Base-by-base conservation (phyloP, 2,797 vertebrate species). In the Smutsia temminckii region DNA sequence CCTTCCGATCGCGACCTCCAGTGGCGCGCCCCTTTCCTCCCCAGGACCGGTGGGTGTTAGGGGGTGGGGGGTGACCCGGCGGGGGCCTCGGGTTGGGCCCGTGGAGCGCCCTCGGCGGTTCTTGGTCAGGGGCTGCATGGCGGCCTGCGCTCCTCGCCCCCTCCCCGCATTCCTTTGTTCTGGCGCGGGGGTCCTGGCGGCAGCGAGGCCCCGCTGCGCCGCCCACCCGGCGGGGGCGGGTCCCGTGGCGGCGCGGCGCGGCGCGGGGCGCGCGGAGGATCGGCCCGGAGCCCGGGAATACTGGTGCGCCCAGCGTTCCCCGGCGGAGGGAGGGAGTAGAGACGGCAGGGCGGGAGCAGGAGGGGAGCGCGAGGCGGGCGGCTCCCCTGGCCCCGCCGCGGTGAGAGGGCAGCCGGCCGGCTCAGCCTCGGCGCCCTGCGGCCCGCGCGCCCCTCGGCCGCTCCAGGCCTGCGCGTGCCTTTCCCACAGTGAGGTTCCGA, bases 141-240 rank as follows among this genome's bases (percentile, higher is more conserved):
- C 59, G 93, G 95, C 94, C 80, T 46, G 95, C 14, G 83, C 89
- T 57, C 75, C 94, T 85, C 57, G 42, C 95, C 89, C 89, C 88
- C 93, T 96, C 95, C 96, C 94, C 96, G 89, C 98, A 98, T 98
- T 98, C 97, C 98, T 98, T 98, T 98, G 98, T 98, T 98, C 98
- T 98, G 97, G 96, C 87, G 87, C 94, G 66, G 96, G 96, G 96
- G 95, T 97, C 97, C 94, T 85, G 89, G 80, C 86, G 25, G 93
- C 92, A 80, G 93, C 21, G 66, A 87, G 96, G 96, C 96, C 95
- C 94, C 55, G 49, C 95, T 77, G 96, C 91, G 94, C 95, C 96
- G 89, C 96, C 96, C 95, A 95, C 94, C 92, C 68, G 87, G 91
- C 78, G 71, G 95, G 86, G 95, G 94, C 27, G 80, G 85, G 92